Evolutionary conservation across 53 echinoderm and acorn worm genomes (phyloP).

Genomic region (Arbacia lixula): DNA sequence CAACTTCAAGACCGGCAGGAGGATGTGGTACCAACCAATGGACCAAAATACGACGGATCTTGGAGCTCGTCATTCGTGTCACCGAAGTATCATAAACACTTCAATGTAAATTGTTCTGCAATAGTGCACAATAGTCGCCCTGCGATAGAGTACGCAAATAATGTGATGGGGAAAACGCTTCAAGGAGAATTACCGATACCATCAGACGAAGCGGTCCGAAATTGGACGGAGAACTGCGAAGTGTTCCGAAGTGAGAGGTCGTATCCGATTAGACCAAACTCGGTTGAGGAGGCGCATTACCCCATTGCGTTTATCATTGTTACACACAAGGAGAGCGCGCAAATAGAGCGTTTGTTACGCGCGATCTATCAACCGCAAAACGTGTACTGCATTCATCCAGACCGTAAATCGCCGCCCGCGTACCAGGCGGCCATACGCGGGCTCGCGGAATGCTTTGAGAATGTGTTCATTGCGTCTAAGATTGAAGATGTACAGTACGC

Average conservation of each 20-base stretch:
- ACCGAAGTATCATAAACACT: slow-evolving; percentile 61
- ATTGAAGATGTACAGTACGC: slow-evolving; percentile 89
- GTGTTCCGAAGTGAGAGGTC: slow-evolving; percentile 54
- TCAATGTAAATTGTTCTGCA: slow-evolving; percentile 80
- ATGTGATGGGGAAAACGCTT: slow-evolving; percentile 42
- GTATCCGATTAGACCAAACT: slow-evolving; percentile 72
- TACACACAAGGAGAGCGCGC: slow-evolving; percentile 81
- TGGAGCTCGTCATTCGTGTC: slow-evolving; percentile 35
- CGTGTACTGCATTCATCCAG: slow-evolving; percentile 92
- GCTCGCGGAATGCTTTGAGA: slow-evolving; percentile 84
- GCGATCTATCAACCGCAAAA: slow-evolving; percentile 95
- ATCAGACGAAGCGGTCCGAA: slow-evolving; percentile 61
- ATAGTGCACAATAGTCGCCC: slow-evolving; percentile 55
- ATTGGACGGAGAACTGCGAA: slow-evolving; percentile 75
- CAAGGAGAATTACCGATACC: slow-evolving; percentile 70
- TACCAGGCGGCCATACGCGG: slow-evolving; percentile 75
- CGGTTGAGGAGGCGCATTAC: slow-evolving; percentile 78
- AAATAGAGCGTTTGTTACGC: slow-evolving; percentile 86
- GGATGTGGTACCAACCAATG: too few relatives aligned
- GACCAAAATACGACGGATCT: slow-evolving; percentile 34
- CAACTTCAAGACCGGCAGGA: too few relatives aligned
- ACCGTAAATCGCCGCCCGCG: slow-evolving; percentile 65
- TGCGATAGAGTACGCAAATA: slow-evolving; percentile 59
- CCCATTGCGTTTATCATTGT: slow-evolving; percentile 82
- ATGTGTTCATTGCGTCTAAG: slow-evolving; percentile 89